These are phyloP conservation scores for Eriosoma lanigerum DNA, from an alignment of 1,140 invertebrate genomes.

Conservation along the genomic window DNA sequence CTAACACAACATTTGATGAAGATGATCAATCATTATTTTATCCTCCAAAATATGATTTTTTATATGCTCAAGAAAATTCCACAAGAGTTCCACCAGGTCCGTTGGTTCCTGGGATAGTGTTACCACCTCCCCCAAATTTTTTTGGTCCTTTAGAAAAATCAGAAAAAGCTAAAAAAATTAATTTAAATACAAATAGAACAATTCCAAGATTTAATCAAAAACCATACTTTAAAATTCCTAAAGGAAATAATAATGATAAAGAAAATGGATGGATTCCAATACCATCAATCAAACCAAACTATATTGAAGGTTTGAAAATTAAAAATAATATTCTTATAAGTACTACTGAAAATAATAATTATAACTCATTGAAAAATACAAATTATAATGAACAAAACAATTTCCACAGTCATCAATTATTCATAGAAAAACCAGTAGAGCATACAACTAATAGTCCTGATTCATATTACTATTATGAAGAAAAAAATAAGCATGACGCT, in stretches of 20 bases:
- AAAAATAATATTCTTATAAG: constrained; percentile 28
- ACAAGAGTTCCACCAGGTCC: constrained; percentile 78
- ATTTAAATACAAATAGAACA: constrained; percentile 45
- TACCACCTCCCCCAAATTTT: constrained; percentile 84
- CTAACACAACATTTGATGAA: constrained; percentile 76
- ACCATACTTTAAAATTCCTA: constrained; percentile 49
- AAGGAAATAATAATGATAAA: constrained; percentile 27
- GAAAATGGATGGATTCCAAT: constrained; percentile 55
- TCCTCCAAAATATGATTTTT: constrained; percentile 85
- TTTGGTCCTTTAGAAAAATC: constrained; percentile 67
- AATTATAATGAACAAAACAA: constrained; percentile 21
- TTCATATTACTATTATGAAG: constrained; percentile 38
- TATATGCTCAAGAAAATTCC: constrained; percentile 75
- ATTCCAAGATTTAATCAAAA: constrained; percentile 49
- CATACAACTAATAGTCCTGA: constrained; percentile 18
- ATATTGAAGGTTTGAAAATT: constrained; percentile 54
- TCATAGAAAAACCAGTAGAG: not conserved
- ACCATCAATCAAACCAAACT: constrained; percentile 55
- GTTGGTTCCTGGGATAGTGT: constrained; percentile 80
- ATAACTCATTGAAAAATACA: not conserved
- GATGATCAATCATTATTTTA: constrained; percentile 87
- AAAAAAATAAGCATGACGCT: constrained; percentile 40
- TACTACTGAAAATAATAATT: constrained; percentile 31
- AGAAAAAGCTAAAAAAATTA: constrained; percentile 53
- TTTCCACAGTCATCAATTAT: constrained; percentile 25